These are phyloP conservation scores for Azemiops feae DNA, from an alignment of 2,113 vertebrate genomes.

Conservation along the genomic window DNA sequence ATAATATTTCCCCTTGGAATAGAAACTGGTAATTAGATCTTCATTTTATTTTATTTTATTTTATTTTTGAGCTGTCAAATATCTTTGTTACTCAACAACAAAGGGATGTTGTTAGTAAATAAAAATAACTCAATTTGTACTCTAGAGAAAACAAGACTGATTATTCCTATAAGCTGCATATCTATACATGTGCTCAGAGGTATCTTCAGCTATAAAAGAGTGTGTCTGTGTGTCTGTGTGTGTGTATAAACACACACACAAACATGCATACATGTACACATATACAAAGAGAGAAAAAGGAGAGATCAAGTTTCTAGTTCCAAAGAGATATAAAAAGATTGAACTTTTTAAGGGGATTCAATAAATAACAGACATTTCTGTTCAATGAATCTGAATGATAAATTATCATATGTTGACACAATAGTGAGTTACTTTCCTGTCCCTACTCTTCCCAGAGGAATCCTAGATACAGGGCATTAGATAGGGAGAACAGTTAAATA, in stretches of 20 bases:
- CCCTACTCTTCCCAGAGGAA: not conserved
- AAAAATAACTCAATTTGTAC: not conserved
- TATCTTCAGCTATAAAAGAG: not conserved
- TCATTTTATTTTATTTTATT: not conserved
- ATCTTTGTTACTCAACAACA: not conserved
- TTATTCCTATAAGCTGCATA: not conserved
- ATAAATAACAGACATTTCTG: not conserved
- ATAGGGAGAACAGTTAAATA: not conserved
- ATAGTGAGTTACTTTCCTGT: not conserved
- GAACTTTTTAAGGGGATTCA: not conserved
- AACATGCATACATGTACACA: not conserved
- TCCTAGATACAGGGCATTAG: not conserved
- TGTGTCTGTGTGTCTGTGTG: not conserved
- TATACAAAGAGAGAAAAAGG: not conserved
- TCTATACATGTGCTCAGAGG: not conserved
- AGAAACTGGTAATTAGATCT: not conserved
- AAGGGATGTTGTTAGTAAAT: not conserved
- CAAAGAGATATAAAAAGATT: not conserved
- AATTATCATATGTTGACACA: slow-evolving; percentile 24
- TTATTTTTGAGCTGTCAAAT: not conserved
- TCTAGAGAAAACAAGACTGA: not conserved
- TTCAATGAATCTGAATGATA: not conserved
- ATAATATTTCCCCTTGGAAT: not conserved
- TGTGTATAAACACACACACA: not conserved
- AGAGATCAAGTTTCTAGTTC: slow-evolving; percentile 15